These are phyloP conservation scores for Tinamus guttatus DNA, from an alignment of 2,113 vertebrate species.

Conservation along the genomic window DNA sequence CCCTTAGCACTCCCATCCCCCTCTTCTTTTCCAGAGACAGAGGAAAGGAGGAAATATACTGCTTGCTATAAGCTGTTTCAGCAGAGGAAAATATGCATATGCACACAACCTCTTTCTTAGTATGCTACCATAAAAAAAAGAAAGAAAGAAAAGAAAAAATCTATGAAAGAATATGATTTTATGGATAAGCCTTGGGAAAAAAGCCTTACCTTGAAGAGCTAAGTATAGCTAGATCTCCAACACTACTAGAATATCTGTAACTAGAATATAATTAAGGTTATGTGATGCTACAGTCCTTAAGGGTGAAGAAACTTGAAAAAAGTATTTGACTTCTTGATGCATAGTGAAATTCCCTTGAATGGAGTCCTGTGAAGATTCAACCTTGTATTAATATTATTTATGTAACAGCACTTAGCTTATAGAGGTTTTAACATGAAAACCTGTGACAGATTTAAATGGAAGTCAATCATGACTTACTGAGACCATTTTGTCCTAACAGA, in stretches of 20 bases:
- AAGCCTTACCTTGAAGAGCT: neutral
- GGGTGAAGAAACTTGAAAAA: neutral
- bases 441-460: neutral
- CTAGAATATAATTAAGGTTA: neutral
- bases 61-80: neutral
- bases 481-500: neutral
- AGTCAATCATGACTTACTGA: neutral
- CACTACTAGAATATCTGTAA: neutral
- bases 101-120: neutral
- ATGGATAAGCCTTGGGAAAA: neutral
- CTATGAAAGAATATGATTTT: neutral
- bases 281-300: neutral
- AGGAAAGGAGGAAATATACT: accelerated
- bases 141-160: neutral
- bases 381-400: neutral
- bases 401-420: neutral
- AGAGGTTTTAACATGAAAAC: neutral
- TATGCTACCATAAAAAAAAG: neutral
- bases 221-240: neutral
- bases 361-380: neutral
- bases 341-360: neutral
- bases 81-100: neutral
- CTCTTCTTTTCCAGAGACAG: neutral
- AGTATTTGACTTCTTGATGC: neutral
- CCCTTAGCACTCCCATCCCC: neutral